phyloP scores from a whole-genome alignment of 2,888 invertebrate genomes.

The Trachelus troglodyta region DNA sequence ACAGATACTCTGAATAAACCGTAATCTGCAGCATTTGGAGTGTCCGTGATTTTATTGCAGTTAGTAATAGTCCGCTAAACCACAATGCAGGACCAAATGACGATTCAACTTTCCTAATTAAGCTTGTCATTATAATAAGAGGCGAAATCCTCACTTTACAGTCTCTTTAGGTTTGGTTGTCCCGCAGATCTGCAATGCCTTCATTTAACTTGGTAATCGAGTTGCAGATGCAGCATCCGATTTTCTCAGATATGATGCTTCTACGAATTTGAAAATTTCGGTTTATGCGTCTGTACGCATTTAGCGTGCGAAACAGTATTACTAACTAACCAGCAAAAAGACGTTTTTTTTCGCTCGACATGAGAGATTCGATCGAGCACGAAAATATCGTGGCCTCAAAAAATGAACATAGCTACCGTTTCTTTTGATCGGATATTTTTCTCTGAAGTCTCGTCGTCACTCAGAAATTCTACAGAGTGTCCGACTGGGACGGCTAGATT shows the following conservation, averaged over 20 bases:
- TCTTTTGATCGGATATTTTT: background rate
- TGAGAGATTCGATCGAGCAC: background rate
- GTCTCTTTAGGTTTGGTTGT: background rate
- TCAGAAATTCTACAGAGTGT: background rate
- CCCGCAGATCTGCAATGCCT: background rate
- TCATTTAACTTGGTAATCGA: background rate
- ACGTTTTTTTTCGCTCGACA: background rate
- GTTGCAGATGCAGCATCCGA: background rate
- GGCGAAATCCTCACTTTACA: background rate
- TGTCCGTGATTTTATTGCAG: constrained; percentile 17
- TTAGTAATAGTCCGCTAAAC: constrained; percentile 14
- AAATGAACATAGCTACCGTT: background rate
- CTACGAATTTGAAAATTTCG: background rate
- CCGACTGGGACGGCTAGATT: background rate
- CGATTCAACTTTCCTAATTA: constrained; percentile 20
- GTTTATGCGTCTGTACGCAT: background rate
- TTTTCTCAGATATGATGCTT: background rate
- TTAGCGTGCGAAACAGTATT: background rate
- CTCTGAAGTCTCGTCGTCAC: background rate
- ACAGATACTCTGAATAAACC: background rate
- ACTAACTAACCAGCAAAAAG: background rate
- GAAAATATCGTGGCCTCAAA: background rate
- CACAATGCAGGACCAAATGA: constrained; percentile 11
- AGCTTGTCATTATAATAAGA: constrained; percentile 16
- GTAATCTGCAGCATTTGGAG: constrained; percentile 4